These are phyloP conservation scores for Corythornis vintsioides DNA, from an alignment of 2,113 vertebrate genomes.

Conservation along the genomic window DNA sequence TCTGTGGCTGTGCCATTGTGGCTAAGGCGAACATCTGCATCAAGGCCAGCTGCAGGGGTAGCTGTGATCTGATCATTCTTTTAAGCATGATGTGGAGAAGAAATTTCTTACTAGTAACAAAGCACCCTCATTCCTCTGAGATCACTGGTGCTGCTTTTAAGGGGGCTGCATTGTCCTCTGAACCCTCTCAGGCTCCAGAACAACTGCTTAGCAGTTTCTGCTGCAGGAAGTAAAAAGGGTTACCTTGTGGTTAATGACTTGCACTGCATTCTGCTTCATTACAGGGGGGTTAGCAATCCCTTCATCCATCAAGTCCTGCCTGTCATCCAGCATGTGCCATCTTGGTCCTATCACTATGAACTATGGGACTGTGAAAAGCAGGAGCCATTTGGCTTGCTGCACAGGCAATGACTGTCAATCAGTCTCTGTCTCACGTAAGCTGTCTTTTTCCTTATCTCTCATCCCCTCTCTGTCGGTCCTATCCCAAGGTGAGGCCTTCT, in stretches of 20 bases:
- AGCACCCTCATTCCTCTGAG: background rate
- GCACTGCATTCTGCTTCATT: background rate
- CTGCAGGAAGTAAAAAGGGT: background rate
- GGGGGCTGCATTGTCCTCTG: background rate
- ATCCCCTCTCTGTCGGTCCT: background rate
- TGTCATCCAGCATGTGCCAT: background rate
- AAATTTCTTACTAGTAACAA: background rate
- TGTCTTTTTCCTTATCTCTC: background rate
- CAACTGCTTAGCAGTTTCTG: background rate
- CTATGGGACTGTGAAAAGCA: conserved; percentile 48
- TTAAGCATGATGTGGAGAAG: background rate
- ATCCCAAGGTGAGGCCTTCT: background rate
- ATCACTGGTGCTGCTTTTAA: background rate
- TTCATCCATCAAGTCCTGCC: background rate
- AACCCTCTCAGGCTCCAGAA: background rate
- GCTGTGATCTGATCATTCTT: background rate
- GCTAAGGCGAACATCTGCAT: background rate
- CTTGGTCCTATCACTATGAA: conserved; percentile 19
- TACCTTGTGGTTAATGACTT: background rate
- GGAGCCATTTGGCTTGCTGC: conserved; percentile 26
- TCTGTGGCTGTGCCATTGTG: background rate
- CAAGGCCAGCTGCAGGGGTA: background rate
- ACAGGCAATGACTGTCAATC: background rate
- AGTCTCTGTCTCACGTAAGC: background rate
- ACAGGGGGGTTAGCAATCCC: background rate